phyloP scores from a whole-genome alignment of 2,888 invertebrate genomes.

The Eulithis testata region DNA sequence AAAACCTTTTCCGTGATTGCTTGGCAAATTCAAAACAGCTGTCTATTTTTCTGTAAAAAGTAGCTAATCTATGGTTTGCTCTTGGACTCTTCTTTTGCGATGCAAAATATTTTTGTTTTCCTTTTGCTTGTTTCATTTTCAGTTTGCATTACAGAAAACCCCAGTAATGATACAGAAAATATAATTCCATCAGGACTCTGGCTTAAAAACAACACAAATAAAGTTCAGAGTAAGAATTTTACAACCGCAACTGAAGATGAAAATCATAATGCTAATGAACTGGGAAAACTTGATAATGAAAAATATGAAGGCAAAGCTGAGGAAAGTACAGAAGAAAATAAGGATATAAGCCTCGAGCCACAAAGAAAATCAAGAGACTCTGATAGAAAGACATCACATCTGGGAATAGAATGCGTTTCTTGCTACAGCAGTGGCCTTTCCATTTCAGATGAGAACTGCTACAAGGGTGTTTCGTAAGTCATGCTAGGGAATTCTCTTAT shows the following conservation, averaged over 20 bases:
- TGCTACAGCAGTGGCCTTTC: slow-evolving; percentile 51
- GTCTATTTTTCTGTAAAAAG: slow-evolving; percentile 27
- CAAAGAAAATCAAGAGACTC: slow-evolving; percentile 46
- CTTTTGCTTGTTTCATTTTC: slow-evolving; percentile 56
- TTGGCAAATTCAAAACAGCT: background rate
- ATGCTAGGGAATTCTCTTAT: too few relatives aligned
- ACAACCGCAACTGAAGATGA: slow-evolving; percentile 47
- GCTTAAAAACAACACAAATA: slow-evolving; percentile 47
- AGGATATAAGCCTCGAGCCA: slow-evolving; percentile 36
- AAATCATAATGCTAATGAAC: slow-evolving; percentile 51
- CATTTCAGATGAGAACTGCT: slow-evolving; percentile 51
- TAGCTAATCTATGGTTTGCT: slow-evolving; percentile 1
- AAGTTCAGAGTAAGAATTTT: slow-evolving; percentile 47
- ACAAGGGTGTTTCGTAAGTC: slow-evolving; percentile 54
- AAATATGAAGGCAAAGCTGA: slow-evolving; percentile 44
- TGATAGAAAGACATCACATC: slow-evolving; percentile 22
- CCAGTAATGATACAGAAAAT: slow-evolving; percentile 47
- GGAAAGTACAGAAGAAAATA: slow-evolving; percentile 41
- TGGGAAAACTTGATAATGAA: slow-evolving; percentile 44
- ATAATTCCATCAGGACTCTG: slow-evolving; percentile 49
- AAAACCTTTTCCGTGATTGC: slow-evolving; percentile 5
- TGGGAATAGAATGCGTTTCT: slow-evolving; percentile 51
- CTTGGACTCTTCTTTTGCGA: slow-evolving; percentile 30
- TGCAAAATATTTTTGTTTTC: slow-evolving; percentile 46
- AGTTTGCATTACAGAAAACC: slow-evolving; percentile 45